These are phyloP conservation scores for Dolomedes plantarius DNA, from an alignment of 2,888 invertebrate genomes.

Conservation along the genomic window DNA sequence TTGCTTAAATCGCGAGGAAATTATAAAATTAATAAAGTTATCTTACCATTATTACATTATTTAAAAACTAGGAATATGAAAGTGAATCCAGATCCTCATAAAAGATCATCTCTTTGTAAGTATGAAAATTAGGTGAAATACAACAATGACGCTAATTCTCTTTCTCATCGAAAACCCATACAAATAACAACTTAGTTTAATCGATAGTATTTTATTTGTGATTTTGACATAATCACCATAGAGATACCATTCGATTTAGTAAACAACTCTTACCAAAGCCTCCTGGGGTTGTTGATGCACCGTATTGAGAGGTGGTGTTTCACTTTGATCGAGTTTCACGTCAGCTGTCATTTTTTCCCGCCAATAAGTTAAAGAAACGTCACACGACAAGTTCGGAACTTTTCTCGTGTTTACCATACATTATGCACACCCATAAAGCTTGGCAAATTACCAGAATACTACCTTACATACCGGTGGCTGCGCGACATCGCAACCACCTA, in stretches of 20 bases:
- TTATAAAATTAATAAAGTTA: too few relatives aligned
- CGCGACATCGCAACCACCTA: slow-evolving; percentile 13
- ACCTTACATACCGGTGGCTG: neutral
- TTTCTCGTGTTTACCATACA: neutral
- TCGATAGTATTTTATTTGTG: neutral
- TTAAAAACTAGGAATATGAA: too few relatives aligned
- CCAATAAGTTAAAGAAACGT: neutral
- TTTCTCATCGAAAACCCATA: neutral
- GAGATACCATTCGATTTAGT: slow-evolving; percentile 23
- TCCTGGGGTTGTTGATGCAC: slow-evolving; percentile 41
- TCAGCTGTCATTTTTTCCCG: slow-evolving; percentile 57
- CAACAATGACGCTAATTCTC: neutral
- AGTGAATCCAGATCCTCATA: too few relatives aligned
- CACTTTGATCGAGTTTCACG: slow-evolving; percentile 36
- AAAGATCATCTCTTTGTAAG: too few relatives aligned
- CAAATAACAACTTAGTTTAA: neutral
- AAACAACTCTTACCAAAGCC: slow-evolving; percentile 53
- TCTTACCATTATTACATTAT: too few relatives aligned
- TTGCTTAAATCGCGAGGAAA: too few relatives aligned
- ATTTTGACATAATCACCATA: slow-evolving; percentile 30
- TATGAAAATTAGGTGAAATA: neutral
- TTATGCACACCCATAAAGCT: neutral
- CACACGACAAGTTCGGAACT: neutral
- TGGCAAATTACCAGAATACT: neutral
- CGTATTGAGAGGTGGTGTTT: slow-evolving; percentile 38